Percentiles rank a stretch among this genome's conserved stretches.
Evolutionary conservation across 1,140 invertebrate species (phyloP).

Genomic region (Micrasema longulum): DNA sequence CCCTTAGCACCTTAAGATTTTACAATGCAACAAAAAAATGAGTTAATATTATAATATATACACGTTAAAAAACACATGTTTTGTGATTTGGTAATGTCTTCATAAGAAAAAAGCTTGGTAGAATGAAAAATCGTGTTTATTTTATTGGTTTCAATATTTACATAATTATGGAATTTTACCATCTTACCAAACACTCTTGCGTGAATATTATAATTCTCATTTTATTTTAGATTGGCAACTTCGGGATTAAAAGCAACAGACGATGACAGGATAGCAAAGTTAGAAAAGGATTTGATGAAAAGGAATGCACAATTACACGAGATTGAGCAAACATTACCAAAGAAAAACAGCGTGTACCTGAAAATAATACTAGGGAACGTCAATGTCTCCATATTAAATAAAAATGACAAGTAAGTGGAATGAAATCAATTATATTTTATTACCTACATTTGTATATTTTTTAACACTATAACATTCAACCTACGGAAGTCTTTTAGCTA

Average conservation of each 20-base stretch:
- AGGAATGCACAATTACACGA: slow-evolving; percentile 84
- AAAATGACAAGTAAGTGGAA: slow-evolving; percentile 89
- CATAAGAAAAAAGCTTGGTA: too few species aligned
- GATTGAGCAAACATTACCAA: slow-evolving; percentile 88
- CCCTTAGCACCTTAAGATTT: too few species aligned
- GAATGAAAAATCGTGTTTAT: too few species aligned
- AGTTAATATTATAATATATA: too few species aligned
- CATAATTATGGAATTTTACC: too few species aligned
- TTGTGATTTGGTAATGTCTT: too few species aligned
- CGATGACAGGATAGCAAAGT: slow-evolving; percentile 67
- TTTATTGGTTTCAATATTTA: too few species aligned
- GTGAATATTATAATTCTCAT: slow-evolving; percentile 16
- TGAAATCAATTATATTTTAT: slow-evolving; percentile 3
- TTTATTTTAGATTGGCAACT: slow-evolving; percentile 63
- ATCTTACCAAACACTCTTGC: too few species aligned
- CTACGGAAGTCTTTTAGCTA: not conserved
- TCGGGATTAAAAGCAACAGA: slow-evolving; percentile 60
- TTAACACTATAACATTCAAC: too few species aligned
- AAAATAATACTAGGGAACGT: slow-evolving; percentile 94
- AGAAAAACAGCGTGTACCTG: slow-evolving; percentile 89
- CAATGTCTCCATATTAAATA: slow-evolving; percentile 96
- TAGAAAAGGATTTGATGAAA: slow-evolving; percentile 81
- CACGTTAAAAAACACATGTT: too few species aligned
- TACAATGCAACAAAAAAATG: too few species aligned
- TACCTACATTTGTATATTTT: not conserved